Base-by-base conservation (phyloP, 2,113 vertebrate genomes). In the Mustela nigripes region DNA sequence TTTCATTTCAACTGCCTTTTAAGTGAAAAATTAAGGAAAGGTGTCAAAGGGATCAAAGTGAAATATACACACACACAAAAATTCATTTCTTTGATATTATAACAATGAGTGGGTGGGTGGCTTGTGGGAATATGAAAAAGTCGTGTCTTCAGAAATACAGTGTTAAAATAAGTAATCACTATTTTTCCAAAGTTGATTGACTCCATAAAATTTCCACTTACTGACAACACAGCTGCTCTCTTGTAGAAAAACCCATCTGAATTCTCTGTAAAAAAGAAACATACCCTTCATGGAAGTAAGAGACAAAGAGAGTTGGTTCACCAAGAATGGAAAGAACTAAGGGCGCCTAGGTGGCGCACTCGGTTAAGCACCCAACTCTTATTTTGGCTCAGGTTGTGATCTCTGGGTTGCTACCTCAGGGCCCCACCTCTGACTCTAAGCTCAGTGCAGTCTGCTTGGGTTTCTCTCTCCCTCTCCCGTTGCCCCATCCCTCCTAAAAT, bases 91-190 rank as follows among this genome's bases (percentile, higher is more conserved):
- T 95, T 67, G 5, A 69, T 89, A 60, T 8, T 39, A 8, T 79
- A 76, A 94, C n/a, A 12, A 56, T 58, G 95, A 48, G 56, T 76
- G 14, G 42, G 28, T 48, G 21, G 53, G 69, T 89, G 48, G 48
- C 50, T 50, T 92, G 60, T 69, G 22, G 48, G 33, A 95, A 89
- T 53, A 85, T 89, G 45, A 87, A 86, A 94, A 88, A 39, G 82
- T 58, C 78, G 90, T 63, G 63, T 42, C 26, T 89, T 69, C 58
- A 56, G 60, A 94, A 95, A 95, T 88, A 33, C n/a, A 90, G 67
- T 42, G 11, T 95, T 97, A 91, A 89, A 96, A 48, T 96, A 85
- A 92, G 28, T 94, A 97, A 90, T 48, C n/a, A 67, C 56, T 89
- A 87, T 53, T 89, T 97, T 95, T 89, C 67, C 42, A 78, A 96